Conservation (phyloP, 2,113 vertebrate species). For the Numida meleagris region DNA sequence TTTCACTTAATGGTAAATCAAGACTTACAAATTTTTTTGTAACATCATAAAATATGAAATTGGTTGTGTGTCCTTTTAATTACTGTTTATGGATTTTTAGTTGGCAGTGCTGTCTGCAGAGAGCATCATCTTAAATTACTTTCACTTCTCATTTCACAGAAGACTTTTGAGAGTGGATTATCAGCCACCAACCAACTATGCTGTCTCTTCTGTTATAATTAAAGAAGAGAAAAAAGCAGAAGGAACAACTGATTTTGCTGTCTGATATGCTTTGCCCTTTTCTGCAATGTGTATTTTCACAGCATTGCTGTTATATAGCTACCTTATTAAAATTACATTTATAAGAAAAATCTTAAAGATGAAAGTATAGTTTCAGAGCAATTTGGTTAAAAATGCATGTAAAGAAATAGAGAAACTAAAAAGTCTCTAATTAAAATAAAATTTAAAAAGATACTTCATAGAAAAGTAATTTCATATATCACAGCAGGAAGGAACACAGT, state of each 20-base stretch:
- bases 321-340: neutral
- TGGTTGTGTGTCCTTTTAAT: neutral
- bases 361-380: neutral
- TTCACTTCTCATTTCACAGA: neutral
- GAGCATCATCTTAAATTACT: neutral
- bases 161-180: neutral
- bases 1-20: neutral
- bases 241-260: neutral
- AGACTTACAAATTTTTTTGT: neutral
- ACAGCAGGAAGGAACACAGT: neutral
- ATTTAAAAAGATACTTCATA: neutral
- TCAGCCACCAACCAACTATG: neutral
- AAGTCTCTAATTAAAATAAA: neutral
- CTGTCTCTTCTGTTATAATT: neutral
- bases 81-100: neutral
- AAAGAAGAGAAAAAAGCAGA: neutral
- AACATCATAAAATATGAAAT: neutral
- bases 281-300: neutral
- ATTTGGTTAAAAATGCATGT: neutral
- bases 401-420: neutral
- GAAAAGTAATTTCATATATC: neutral
- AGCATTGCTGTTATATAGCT: neutral
- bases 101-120: neutral
- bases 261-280: neutral
- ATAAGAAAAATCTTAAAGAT: neutral